These are phyloP conservation scores for Polypedilum pembai DNA, from an alignment of 1,140 invertebrate species.

Conservation along the genomic window DNA sequence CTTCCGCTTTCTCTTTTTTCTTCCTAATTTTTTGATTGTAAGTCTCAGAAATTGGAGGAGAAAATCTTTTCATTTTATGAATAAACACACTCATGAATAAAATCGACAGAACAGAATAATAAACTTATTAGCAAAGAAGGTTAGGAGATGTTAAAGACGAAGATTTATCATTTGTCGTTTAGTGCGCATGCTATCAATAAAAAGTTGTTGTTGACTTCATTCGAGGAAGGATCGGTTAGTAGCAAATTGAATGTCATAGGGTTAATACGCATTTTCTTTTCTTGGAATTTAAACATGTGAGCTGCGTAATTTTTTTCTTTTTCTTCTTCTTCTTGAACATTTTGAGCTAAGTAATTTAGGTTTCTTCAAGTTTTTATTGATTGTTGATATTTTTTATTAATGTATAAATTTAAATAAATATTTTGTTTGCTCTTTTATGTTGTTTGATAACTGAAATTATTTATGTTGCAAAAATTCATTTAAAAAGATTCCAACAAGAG, in stretches of 20 bases:
- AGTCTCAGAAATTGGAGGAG: not conserved
- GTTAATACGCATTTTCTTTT: not conserved
- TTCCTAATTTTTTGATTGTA: too few relatives aligned
- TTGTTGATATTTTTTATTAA: too few relatives aligned
- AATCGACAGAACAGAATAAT: slow-evolving; percentile 24
- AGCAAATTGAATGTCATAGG: not conserved
- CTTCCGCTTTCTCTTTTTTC: too few relatives aligned
- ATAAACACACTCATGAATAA: slow-evolving; percentile 28
- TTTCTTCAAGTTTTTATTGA: too few relatives aligned
- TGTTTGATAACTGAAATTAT: too few relatives aligned
- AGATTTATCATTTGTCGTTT: not conserved
- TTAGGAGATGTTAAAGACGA: slow-evolving; percentile 20
- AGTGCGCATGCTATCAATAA: slow-evolving; percentile 21
- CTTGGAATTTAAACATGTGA: not conserved
- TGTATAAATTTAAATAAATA: too few relatives aligned
- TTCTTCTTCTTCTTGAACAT: too few relatives aligned
- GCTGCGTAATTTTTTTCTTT: not conserved
- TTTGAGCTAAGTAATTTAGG: too few relatives aligned
- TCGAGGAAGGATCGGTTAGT: not conserved
- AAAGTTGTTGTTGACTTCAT: not conserved
- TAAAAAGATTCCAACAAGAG: too few relatives aligned
- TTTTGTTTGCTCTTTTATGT: too few relatives aligned
- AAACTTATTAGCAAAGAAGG: slow-evolving; percentile 22
- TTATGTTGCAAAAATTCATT: too few relatives aligned
- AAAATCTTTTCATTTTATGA: slow-evolving; percentile 26